Conservation (phyloP, 2,797 vertebrate species). For the Poeciliopsis gracilis region DNA sequence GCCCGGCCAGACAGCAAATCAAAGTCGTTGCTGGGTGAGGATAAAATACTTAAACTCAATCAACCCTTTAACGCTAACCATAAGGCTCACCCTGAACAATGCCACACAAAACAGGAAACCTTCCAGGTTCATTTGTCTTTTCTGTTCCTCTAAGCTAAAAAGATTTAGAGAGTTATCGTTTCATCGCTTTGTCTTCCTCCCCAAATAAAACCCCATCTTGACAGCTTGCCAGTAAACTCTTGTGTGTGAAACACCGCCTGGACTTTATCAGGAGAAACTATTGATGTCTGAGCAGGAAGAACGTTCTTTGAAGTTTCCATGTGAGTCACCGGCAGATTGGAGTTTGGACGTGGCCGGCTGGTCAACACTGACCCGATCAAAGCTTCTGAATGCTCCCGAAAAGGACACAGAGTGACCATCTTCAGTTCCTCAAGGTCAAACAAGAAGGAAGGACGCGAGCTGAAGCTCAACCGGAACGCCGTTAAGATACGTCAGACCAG, state of each 20-base stretch:
- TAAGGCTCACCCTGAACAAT: neutral
- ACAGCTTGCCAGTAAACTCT: constrained; percentile 11
- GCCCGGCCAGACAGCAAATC: neutral
- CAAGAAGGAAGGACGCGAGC: neutral
- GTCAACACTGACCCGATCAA: neutral
- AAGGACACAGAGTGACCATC: neutral
- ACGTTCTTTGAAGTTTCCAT: neutral
- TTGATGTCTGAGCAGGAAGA: neutral
- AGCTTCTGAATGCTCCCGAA: neutral
- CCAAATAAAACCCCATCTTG: neutral
- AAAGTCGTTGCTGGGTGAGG: neutral
- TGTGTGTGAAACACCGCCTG: neutral
- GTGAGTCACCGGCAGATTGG: neutral
- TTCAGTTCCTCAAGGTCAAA: neutral
- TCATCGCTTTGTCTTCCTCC: constrained; percentile 3
- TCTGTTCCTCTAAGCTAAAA: neutral
- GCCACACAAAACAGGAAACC: neutral
- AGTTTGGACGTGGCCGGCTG: neutral
- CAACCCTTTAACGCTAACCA: neutral
- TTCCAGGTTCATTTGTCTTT: neutral
- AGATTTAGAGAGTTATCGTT: neutral
- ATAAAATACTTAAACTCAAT: neutral
- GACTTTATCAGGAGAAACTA: constrained; percentile 15
- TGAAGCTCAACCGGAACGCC: neutral
- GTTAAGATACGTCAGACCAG: neutral